A percentile compares a stretch with the other conserved stretches of the same genome.
Conservation (phyloP, 2,113 vertebrate species). For the Dermatemys mawii region DNA sequence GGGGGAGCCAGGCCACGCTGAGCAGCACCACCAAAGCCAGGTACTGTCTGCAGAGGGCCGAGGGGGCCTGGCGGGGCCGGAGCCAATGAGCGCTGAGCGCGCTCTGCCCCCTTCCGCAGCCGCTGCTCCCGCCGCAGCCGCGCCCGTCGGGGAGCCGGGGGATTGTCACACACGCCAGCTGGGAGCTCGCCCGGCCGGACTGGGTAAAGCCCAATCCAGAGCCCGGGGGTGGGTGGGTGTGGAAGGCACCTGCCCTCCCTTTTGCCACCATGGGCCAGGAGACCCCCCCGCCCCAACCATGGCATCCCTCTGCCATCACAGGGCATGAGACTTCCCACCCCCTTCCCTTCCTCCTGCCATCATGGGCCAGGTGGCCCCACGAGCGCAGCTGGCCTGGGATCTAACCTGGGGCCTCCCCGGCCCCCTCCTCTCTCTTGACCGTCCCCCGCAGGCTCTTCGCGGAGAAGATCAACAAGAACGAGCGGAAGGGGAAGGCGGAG, state of each 20-base stretch:
- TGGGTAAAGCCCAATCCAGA: background rate
- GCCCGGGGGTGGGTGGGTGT: too few relatives aligned
- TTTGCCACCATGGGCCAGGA: too few relatives aligned
- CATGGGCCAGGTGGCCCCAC: background rate
- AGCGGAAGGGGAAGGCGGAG: constrained; percentile 94
- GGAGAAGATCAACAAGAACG: constrained; percentile 98
- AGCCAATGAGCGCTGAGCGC: background rate
- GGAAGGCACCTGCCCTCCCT: too few relatives aligned
- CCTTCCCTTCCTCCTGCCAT: too few relatives aligned
- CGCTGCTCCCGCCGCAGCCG: background rate
- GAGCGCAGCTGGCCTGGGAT: background rate
- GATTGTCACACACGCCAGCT: background rate
- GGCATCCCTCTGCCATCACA: too few relatives aligned
- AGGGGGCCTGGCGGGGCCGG: fast-evolving
- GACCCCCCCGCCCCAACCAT: too few relatives aligned
- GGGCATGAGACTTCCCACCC: too few relatives aligned
- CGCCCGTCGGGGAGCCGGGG: background rate
- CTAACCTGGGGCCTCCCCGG: background rate
- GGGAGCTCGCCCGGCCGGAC: background rate
- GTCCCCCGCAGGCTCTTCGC: constrained; percentile 86
- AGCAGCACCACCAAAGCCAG: constrained; percentile 95
- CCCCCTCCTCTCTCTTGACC: fast-evolving
- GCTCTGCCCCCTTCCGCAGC: background rate
- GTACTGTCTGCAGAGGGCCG: constrained; percentile 60
- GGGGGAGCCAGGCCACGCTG: constrained; percentile 90